Base-by-base conservation (phyloP, 2,113 vertebrate species). In the Loxodonta africana region DNA sequence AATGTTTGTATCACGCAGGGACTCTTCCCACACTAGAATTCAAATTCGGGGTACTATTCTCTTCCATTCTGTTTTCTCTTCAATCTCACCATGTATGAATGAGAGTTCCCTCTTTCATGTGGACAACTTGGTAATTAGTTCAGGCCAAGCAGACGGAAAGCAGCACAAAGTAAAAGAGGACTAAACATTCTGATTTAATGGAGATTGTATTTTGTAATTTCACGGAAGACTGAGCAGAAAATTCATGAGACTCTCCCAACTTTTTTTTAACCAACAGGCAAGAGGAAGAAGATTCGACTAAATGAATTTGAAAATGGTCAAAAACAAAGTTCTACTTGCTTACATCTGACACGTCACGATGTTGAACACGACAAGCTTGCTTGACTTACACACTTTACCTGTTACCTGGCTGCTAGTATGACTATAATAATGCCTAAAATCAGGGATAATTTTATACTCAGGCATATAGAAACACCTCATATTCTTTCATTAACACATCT, bases 141-240 rank as follows among this genome's bases (percentile, higher is more conserved):
- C 60, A 94, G 73, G 51, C 67, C 20, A 83, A 76, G n/a, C 53
- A 71, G 89, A 85, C 76, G 77, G 8, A 89, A 89, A 92, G 67
- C 60, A 69, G 46, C 48, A 62, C n/a, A 33, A 57, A 62, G 30
- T 30, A 65, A 10, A 78, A 93, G 28, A 65, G 26, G 60, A 80
- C 26, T 73, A 73, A 91, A 83, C 41, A 76, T 14, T 80, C 37
- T 73, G 82, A 88, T 0, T 92, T 11, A 84, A 93, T 4, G 80
- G 15, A 91, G 83, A 73, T 0, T 57, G 5, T 57, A 57, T 41
- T 80, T 88, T 81, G 30, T 18, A 25, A 91, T 88, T 74, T 83
- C 63, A 89, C 6, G 0, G 57, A 91, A 21, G 0, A 91, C 37
- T 60, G 37, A 94, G 48, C 4, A 71, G 60, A 15, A 87, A 78